Percentiles rank a stretch among this genome's conserved stretches.
phyloP scores from a whole-genome alignment of 2,113 vertebrate genomes.

The Hemiprocne comata region DNA sequence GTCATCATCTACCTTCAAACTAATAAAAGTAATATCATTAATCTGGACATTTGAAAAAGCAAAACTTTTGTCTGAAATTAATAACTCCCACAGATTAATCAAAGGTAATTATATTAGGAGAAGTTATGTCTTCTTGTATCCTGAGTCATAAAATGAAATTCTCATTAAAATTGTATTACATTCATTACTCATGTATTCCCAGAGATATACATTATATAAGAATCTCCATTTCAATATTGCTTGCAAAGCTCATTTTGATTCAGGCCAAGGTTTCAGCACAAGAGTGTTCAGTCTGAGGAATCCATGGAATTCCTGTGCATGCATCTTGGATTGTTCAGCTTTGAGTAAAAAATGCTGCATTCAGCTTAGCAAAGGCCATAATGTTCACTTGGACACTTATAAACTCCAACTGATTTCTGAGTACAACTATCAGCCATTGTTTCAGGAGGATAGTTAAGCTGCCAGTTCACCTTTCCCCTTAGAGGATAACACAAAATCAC shows the following conservation, averaged over 20 bases:
- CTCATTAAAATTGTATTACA: constrained; percentile 74
- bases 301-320: neutral
- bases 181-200: constrained; percentile 69
- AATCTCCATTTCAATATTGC: constrained; percentile 43
- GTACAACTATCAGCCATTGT: neutral
- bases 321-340: neutral
- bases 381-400: neutral
- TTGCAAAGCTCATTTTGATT: constrained; percentile 60
- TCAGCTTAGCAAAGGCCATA: neutral
- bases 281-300: neutral
- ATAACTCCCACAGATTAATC: constrained; percentile 74
- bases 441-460: neutral
- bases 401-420: neutral
- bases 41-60: constrained; percentile 41
- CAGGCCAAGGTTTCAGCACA: neutral
- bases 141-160: constrained; percentile 69
- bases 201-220: constrained; percentile 71
- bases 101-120: constrained; percentile 71
- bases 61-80: constrained; percentile 72
- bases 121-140: constrained; percentile 71
- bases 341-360: neutral
- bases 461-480: neutral
- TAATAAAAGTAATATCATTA: constrained; percentile 68
- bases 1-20: constrained; percentile 52
- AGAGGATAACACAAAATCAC: neutral